Base-by-base conservation (phyloP, 2,888 invertebrate species). In the Parelbella ahira region DNA sequence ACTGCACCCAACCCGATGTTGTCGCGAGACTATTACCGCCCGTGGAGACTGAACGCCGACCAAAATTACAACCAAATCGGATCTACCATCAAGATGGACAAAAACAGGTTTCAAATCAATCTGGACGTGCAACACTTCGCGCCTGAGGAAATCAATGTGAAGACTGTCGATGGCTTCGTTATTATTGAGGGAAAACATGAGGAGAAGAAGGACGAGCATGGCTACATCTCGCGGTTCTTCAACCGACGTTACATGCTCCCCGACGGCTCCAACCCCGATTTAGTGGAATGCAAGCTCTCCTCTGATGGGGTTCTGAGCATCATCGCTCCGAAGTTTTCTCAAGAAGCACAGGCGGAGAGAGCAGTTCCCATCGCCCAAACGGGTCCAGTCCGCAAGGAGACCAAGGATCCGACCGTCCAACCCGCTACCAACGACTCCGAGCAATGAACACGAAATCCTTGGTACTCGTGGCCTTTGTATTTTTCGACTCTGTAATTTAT, bases 151-250 rank as follows among this genome's bases (percentile, higher is more conserved):
- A 90, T 95, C 24, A 83, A 88, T 0, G 93, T 95, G 0, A 94
- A 93, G 66, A 92, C 91, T 0, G 88, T 89, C 0, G 93, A 93
- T 36, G 89, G 91, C 32, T 87, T 76, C 32, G 87, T 95, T 1
- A 88, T 94, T 0, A 82, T 94, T 6, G 94, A 95, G 69, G 95
- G 93, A 0, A 93, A 93, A 60, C 95, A 95, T 55, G 93, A 94
- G 53, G 94, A 95, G 56, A 91, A 90, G 50, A 88, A 91, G 41
- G 94, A 94, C 51, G 91, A 92, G 2, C 92, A 93, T 58, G 94
- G 94, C 0, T 92, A 81, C 50, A 89, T 94, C 29, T 91, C 93
- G 0, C 88, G 94, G 4, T 92, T 94, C 49, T 93, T 95, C 54
- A 90, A 91, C 10, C 89, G 95, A 4, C 90, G 93, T 18, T 95